Conservation (phyloP, 2,113 vertebrate genomes). For the Coptodon bakossiorum region DNA sequence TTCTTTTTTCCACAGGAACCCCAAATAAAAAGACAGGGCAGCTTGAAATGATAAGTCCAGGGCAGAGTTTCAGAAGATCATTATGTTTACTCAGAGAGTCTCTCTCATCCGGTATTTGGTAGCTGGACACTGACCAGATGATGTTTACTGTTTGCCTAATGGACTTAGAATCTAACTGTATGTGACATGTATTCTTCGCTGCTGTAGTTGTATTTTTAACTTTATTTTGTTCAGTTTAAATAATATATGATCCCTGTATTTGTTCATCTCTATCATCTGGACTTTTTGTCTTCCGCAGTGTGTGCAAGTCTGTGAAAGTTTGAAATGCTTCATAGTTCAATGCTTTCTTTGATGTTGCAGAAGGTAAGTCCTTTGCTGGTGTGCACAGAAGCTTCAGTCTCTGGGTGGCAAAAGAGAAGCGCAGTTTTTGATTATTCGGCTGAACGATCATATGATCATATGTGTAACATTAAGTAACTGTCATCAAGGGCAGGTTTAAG, state of each 20-base stretch:
- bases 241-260: neutral
- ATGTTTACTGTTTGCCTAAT: neutral
- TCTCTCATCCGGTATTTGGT: neutral
- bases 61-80: neutral
- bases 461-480: neutral
- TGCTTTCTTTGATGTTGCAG: neutral
- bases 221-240: neutral
- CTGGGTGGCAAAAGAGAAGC: constrained; percentile 24
- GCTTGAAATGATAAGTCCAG: neutral
- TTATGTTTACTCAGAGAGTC: neutral
- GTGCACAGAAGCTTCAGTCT: constrained; percentile 61
- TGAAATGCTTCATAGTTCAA: constrained; percentile 31
- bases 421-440: neutral
- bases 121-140: neutral
- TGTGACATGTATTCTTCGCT: neutral
- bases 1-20: neutral
- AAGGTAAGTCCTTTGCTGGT: constrained; percentile 56
- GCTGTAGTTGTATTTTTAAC: neutral
- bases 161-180: neutral
- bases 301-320: constrained; percentile 34
- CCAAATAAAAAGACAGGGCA: neutral
- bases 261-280: neutral
- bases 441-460: neutral
- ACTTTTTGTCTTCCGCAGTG: constrained; percentile 8
- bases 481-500: neutral